phyloP scores from a whole-genome alignment of 2,113 vertebrate genomes.

The Pogonocichla stellata region DNA sequence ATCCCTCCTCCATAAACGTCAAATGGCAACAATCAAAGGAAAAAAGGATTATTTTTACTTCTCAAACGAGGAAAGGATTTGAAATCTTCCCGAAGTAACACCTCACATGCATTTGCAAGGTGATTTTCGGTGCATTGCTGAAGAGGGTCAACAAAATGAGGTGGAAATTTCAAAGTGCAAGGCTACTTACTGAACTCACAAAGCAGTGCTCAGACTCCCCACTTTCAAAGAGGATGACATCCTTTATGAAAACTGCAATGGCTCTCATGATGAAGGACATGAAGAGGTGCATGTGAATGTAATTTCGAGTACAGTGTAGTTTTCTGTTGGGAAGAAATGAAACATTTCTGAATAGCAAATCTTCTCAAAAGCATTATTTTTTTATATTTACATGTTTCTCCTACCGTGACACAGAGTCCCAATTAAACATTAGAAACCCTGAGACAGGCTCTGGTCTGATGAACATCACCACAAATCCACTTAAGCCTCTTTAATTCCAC shows the following conservation, averaged over 20 bases:
- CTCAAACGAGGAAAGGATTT: neutral
- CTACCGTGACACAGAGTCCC: neutral
- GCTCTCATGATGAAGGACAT: conserved; percentile 94
- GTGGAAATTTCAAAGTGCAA: fast-evolving
- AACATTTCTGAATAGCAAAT: neutral
- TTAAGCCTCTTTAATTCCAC: neutral
- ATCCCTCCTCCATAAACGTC: neutral
- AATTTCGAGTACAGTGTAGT: conserved; percentile 93
- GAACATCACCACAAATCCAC: neutral
- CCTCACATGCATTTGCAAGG: neutral
- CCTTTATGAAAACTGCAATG: conserved; percentile 89
- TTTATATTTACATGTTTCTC: neutral
- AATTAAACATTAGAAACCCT: neutral
- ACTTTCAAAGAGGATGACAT: conserved; percentile 86
- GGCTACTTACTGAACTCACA: conserved; percentile 81
- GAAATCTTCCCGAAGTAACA: neutral
- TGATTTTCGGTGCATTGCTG: neutral
- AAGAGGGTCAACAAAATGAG: neutral
- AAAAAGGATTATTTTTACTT: neutral
- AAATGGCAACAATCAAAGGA: neutral
- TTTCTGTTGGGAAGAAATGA: conserved; percentile 76
- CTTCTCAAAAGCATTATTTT: neutral
- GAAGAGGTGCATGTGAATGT: conserved; percentile 95
- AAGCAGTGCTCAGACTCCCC: conserved; percentile 84
- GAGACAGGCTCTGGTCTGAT: neutral